Percentiles rank a stretch among this genome's conserved stretches.
phyloP scores from a whole-genome alignment of 2,113 vertebrate genomes.

The Pontoporia blainvillei region DNA sequence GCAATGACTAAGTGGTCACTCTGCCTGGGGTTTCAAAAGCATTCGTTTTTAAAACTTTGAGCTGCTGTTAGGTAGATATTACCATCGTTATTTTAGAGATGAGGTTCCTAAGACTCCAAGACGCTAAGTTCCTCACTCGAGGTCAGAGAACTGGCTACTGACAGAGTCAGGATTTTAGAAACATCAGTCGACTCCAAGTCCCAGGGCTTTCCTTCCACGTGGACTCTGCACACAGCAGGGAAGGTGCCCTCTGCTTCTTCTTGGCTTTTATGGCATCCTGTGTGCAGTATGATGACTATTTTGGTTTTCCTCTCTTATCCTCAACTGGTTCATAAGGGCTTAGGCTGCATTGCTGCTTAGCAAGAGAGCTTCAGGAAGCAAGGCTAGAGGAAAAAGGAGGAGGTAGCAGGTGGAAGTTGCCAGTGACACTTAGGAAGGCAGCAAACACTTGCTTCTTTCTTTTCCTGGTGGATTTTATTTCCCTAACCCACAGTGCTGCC shows the following conservation, averaged over 20 bases:
- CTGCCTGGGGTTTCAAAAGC: neutral
- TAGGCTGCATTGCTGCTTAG: neutral
- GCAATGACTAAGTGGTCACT: neutral
- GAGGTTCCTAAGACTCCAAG: neutral
- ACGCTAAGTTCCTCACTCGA: neutral
- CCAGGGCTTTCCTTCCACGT: neutral
- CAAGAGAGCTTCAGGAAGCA: neutral
- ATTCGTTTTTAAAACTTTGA: neutral
- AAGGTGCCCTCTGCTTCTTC: neutral
- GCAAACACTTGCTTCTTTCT: neutral
- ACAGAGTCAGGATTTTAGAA: neutral
- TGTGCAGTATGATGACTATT: neutral
- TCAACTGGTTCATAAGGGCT: neutral
- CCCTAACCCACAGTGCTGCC: neutral
- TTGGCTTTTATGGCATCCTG: neutral
- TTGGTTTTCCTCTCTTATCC: neutral
- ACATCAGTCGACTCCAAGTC: neutral
- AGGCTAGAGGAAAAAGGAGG: neutral
- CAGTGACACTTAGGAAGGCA: neutral
- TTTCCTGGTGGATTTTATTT: neutral
- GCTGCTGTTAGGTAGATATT: neutral
- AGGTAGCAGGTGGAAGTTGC: neutral
- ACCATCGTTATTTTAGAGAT: neutral
- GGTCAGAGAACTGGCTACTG: neutral
- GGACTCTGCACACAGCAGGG: too few relatives aligned